Evolutionary conservation across 2,113 vertebrate species (phyloP).

Genomic region (Heptranchias perlo): DNA sequence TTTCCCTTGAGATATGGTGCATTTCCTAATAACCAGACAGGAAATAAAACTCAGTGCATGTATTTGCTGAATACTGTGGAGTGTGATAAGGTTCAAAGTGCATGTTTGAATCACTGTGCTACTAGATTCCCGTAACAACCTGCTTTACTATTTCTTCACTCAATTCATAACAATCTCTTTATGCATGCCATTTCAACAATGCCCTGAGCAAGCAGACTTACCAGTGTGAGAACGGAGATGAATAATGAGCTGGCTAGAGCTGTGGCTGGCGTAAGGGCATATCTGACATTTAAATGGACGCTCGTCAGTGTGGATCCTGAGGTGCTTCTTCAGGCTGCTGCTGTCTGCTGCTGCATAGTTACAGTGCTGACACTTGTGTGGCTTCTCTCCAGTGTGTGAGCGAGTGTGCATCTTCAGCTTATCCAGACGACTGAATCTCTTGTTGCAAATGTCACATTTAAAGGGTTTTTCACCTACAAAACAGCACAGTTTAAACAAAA

Average conservation of each 20-base stretch:
- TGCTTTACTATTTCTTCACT: background rate
- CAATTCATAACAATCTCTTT: constrained; percentile 42
- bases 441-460: constrained; percentile 86
- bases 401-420: constrained; percentile 93
- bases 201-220: constrained; percentile 40
- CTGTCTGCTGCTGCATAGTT: constrained; percentile 87
- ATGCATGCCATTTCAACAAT: background rate
- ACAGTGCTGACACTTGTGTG: constrained; percentile 89
- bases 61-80: background rate
- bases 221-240: constrained; percentile 88
- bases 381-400: constrained; percentile 88
- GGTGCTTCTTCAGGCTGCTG: constrained; percentile 94
- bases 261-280: constrained; percentile 90
- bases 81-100: background rate
- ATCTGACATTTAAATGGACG: constrained; percentile 95
- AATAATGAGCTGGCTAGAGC: constrained; percentile 94
- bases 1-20: background rate
- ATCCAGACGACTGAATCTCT: constrained; percentile 88
- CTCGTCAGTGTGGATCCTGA: constrained; percentile 86
- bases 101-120: background rate
- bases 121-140: background rate
- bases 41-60: background rate
- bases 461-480: constrained; percentile 86
- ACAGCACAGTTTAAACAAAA: background rate
- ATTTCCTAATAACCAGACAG: background rate